Evolutionary conservation across 2,797 vertebrate genomes (phyloP).

Genomic region (Garrulus glandarius): DNA sequence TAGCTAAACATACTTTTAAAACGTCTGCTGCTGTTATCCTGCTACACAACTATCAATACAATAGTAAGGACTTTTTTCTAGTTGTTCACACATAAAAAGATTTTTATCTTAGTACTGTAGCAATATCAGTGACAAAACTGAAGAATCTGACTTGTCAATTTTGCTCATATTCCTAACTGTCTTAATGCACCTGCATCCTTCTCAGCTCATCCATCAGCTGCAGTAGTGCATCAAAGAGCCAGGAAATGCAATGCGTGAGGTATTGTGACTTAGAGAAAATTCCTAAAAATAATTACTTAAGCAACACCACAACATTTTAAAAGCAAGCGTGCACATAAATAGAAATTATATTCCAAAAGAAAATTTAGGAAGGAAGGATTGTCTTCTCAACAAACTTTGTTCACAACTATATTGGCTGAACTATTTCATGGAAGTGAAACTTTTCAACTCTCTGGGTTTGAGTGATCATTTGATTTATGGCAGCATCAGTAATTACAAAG

Average conservation of each 20-base stretch:
- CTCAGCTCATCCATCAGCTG: neutral
- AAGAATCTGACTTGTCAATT: neutral
- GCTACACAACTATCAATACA: neutral
- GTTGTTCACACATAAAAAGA: neutral
- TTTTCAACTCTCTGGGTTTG: neutral
- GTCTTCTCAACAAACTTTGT: neutral
- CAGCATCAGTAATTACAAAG: neutral
- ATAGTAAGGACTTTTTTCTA: neutral
- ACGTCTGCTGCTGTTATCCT: rapidly evolving
- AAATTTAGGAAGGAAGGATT: neutral
- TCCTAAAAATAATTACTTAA: neutral
- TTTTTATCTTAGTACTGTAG: neutral
- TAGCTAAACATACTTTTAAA: neutral
- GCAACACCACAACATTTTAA: neutral
- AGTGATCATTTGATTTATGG: neutral
- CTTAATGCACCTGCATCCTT: neutral
- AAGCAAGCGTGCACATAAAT: neutral
- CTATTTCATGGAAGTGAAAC: neutral
- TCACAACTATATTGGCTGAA: neutral
- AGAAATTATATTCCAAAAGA: neutral
- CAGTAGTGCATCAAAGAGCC: neutral
- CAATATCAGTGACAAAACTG: neutral
- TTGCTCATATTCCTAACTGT: neutral
- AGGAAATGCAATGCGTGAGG: neutral
- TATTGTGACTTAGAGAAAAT: neutral